phyloP scores from a whole-genome alignment of 2,113 vertebrate species.

The Odocoileus virginianus region DNA sequence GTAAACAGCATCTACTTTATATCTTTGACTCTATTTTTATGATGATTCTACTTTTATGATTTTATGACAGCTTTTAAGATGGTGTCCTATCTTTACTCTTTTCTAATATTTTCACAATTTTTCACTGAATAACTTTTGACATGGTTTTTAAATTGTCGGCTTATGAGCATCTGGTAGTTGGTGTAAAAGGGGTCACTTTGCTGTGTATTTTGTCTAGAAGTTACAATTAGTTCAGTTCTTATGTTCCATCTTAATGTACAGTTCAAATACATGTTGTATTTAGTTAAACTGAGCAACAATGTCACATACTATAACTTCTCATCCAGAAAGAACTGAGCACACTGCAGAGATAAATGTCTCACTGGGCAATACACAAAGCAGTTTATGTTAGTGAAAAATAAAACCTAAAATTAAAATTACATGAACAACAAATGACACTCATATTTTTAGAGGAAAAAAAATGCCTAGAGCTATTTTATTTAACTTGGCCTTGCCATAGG shows the following conservation, averaged over 20 bases:
- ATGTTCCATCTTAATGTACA: not conserved
- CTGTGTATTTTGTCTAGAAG: not conserved
- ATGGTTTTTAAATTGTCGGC: not conserved
- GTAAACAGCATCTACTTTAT: not conserved
- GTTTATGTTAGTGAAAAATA: not conserved
- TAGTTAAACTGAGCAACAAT: not conserved
- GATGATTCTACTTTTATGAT: constrained; percentile 27
- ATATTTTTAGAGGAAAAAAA: not conserved
- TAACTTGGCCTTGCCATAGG: not conserved
- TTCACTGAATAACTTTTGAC: not conserved
- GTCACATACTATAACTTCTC: not conserved
- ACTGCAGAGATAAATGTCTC: not conserved
- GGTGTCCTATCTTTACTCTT: not conserved
- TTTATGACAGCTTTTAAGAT: not conserved
- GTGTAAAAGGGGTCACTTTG: not conserved
- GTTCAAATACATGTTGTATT: not conserved
- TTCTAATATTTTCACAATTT: not conserved
- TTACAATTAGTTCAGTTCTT: not conserved
- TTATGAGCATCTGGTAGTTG: not conserved
- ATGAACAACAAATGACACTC: not conserved
- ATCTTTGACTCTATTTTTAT: constrained; percentile 29
- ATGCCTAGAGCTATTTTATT: not conserved
- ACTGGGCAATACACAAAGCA: not conserved
- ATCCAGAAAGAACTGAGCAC: not conserved
- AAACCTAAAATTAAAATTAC: not conserved